Conservation (phyloP, 2,888 invertebrate species). For the Osmoderma eremita region DNA sequence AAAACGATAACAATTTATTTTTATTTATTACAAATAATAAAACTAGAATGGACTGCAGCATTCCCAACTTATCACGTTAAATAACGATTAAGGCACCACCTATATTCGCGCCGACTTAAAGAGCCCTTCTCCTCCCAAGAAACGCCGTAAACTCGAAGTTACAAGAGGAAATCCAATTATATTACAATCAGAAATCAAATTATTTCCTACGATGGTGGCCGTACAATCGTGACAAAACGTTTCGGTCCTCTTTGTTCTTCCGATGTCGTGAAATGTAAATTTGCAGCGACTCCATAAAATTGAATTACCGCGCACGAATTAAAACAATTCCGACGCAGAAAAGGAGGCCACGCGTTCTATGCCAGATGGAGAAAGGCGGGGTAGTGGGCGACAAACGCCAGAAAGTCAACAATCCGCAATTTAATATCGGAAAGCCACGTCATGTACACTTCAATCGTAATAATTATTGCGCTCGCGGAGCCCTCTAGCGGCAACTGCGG, state of each 20-base stretch:
- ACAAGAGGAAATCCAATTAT: constrained; percentile 37
- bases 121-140: constrained; percentile 8
- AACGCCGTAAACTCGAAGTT: constrained; percentile 14
- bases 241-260: constrained; percentile 28
- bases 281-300: constrained; percentile 33
- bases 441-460: constrained; percentile 54
- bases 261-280: constrained; percentile 27
- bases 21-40: too few species aligned
- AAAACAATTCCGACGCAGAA: constrained; percentile 24
- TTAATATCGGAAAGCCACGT: constrained; percentile 54
- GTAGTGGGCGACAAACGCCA: constrained; percentile 40
- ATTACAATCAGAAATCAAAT: constrained; percentile 36
- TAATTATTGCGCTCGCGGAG: constrained; percentile 47
- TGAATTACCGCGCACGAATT: constrained; percentile 33
- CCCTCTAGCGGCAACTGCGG: constrained; percentile 33
- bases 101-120: too few species aligned
- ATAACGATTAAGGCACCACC: too few species aligned
- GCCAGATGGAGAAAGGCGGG: neutral
- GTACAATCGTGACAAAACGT: constrained; percentile 31
- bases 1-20: too few species aligned
- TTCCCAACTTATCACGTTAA: too few species aligned
- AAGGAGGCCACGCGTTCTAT: neutral
- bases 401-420: constrained; percentile 54
- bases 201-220: constrained; percentile 25
- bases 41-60: too few species aligned